Evolutionary conservation across 2,797 vertebrate genomes (phyloP), one percentile per base, ranked within the genome.

Genomic region (Anisognathus igniventris): DNA sequence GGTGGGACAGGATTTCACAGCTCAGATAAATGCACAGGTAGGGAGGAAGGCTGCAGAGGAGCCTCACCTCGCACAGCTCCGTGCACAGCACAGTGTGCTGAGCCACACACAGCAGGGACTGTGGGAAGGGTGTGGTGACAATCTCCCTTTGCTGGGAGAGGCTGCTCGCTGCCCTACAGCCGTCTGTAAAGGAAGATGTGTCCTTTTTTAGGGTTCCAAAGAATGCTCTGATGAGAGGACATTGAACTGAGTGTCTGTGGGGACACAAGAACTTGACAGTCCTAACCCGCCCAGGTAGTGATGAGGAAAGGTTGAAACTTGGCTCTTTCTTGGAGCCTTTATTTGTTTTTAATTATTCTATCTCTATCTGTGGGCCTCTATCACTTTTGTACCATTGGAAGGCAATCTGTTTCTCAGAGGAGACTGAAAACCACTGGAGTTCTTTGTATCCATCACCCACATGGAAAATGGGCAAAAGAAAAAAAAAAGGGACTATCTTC

Each of bases 51-150:
- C 67, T 76, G 3, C 3, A 7, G 67, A 33, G 48, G 45, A 76
- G 50, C 67, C 30, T 44, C 0, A 2, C 6, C n/a, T 40, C 0
- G 0, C n/a, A 5, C 33, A 33, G 50, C 15, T 25, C 45, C 7
- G 9, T 11, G 27, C 18, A 1, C 7, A 20, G 64, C 16, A 1
- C 10, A 6, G 22, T 1, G 19, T 8, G 19, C 51, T 27, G 44
- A 50, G 42, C 64, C 39, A 25, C n/a, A 4, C 33, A 4, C 10
- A 42, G 50, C 54, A 56, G 22, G n/a, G 12, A 24, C 10, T 4
- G 4, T 0, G 0, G 30, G 21, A 44, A 35, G 51, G 45, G 22
- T 2, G 0, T 48, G 56, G 13, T 44, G 48, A 16, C 33, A 6
- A 0, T 14, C 31, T 57, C 27, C 45, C 8, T 64, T 7, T 3